Conservation (phyloP, 2,797 vertebrate genomes). For the Danio jaintianensis region DNA sequence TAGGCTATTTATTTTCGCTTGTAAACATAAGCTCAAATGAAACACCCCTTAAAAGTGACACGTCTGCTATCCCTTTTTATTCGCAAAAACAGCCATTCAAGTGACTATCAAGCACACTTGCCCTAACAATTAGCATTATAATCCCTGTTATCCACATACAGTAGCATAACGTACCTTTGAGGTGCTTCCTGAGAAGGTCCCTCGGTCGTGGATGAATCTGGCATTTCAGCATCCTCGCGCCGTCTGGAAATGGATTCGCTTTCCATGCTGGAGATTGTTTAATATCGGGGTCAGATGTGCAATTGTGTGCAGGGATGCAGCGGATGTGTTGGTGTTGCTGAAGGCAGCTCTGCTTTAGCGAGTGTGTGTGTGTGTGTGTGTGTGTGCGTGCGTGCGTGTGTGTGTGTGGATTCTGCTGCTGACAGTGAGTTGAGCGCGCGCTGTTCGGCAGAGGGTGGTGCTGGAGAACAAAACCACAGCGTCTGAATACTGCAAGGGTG, state of each 20-base stretch:
- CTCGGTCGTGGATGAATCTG: constrained; percentile 71
- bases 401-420: constrained; percentile 46
- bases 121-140: neutral
- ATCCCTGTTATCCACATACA: neutral
- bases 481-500: constrained; percentile 4
- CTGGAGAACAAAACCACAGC: constrained; percentile 58
- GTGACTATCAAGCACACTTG: neutral
- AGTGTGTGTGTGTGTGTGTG: constrained; percentile 38
- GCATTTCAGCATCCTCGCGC: constrained; percentile 76
- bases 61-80: neutral
- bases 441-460: constrained; percentile 74
- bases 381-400: too few species aligned
- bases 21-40: constrained; percentile 29
- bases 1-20: neutral
- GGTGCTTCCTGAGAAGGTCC: constrained; percentile 66
- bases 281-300: neutral
- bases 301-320: neutral
- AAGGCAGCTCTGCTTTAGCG: constrained; percentile 54
- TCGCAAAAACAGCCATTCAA: neutral
- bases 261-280: constrained; percentile 69
- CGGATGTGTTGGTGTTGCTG: constrained; percentile 25
- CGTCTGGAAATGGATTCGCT: constrained; percentile 69
- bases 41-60: neutral
- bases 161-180: constrained; percentile 71
- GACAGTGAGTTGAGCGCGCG: constrained; percentile 61